Evolutionary conservation across 2,888 invertebrate species (phyloP), one percentile per base, ranked within the genome.

Genomic region (Catocala sponsa): DNA sequence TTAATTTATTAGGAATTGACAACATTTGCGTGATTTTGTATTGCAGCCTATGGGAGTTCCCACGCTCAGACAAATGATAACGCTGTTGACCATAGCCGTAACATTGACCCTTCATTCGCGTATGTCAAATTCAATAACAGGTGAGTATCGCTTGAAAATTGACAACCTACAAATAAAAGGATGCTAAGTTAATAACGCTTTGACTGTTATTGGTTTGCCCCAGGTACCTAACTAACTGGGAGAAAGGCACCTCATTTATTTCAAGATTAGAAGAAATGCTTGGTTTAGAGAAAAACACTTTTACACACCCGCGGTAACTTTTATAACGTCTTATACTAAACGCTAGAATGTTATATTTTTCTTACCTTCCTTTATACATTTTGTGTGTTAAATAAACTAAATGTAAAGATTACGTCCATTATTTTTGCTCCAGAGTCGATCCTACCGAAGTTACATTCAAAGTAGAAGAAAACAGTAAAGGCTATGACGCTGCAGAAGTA

Each of bases 381-480:
- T 1, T 25, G 1, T 25, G 25, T 25, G 25, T 2, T 25, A 25
- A 25, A 25, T 47, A 12, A 9, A 5, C 10, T 43, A 11, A 4
- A n/a, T 43, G 43, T 38, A 38, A 12, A 6, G 1, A 46, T 46
- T 12, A 5, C n/a, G 15, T 25, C 4, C 6, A 25, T 11, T 38
- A 53, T 69, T 63, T 55, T 74, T 78, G 71, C 95, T 95, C 59
- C 83, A 97, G 98, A 68, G 96, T 97, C 65, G 97, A 97, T 75
- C 95, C 95, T 12, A 96, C 96, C 69, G 97, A 97, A 89, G 97
- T 98, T 0, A 96, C 96, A 0, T 98, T 97, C 84, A 96, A 96
- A 92, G 97, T 97, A 1, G 95, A 95, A 61, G 95, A 95, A 55
- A 97, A 96, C 76, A 94, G 91, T 63, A 95, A 95, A 79, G 95